phyloP scores from a whole-genome alignment of 2,888 invertebrate genomes.

The Lysandra bellargus region DNA sequence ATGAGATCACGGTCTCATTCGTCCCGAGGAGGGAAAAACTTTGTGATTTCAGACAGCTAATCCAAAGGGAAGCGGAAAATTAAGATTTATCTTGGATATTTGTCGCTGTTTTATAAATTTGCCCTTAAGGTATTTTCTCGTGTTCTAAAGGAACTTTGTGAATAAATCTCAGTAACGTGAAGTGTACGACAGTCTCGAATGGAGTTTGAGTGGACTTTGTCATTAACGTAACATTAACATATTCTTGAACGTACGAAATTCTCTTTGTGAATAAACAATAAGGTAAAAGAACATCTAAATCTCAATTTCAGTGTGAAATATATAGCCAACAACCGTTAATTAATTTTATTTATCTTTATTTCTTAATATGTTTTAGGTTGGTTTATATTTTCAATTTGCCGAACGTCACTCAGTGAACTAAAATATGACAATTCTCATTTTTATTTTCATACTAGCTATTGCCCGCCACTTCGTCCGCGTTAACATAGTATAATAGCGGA shows the following conservation, averaged over 20 bases:
- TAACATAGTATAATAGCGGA: too few species aligned
- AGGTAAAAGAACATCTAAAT: constrained; percentile 1
- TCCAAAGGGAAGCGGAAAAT: not conserved
- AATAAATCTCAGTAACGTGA: not conserved
- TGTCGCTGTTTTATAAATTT: not conserved
- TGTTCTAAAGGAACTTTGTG: not conserved
- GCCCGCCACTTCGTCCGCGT: too few species aligned
- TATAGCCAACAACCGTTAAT: not conserved
- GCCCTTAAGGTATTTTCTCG: not conserved
- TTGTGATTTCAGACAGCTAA: not conserved
- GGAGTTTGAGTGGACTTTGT: constrained; percentile 19
- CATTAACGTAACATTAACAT: constrained; percentile 14
- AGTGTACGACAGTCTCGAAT: constrained; percentile 4
- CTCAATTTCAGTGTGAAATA: not conserved
- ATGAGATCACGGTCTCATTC: not conserved
- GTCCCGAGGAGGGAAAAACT: not conserved
- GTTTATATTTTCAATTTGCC: too few species aligned
- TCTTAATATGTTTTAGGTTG: not conserved
- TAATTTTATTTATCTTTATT: not conserved
- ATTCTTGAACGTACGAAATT: not conserved
- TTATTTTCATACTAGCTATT: too few species aligned
- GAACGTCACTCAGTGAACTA: too few species aligned
- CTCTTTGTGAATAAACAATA: constrained; percentile 9
- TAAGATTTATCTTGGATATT: not conserved
- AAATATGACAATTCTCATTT: too few species aligned